phyloP scores from a whole-genome alignment of 2,113 vertebrate genomes.

The Tragelaphus buxtoni region DNA sequence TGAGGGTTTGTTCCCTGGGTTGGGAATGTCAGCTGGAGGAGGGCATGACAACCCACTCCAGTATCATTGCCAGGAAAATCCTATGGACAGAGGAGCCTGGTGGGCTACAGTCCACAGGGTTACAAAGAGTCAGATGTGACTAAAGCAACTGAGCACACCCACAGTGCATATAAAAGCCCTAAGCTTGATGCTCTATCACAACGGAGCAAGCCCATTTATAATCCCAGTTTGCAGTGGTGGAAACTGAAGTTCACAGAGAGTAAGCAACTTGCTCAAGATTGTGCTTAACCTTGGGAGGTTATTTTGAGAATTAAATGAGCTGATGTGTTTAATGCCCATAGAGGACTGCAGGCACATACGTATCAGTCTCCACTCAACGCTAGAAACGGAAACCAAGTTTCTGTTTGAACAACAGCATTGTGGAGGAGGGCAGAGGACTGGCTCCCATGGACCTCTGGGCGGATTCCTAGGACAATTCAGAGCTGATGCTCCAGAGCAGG shows the following conservation, averaged over 20 bases:
- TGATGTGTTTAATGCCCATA: neutral
- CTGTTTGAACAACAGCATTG: neutral
- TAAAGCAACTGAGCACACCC: neutral
- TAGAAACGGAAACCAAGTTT: neutral
- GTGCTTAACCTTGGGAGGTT: neutral
- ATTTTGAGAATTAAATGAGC: neutral
- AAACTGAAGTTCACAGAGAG: neutral
- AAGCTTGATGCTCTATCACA: neutral
- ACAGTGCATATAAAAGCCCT: neutral
- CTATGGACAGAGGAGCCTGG: neutral
- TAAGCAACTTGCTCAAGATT: neutral
- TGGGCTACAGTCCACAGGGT: neutral
- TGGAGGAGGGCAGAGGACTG: neutral
- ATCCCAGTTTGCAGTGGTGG: neutral
- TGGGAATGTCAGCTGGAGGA: neutral
- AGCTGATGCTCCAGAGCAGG: neutral
- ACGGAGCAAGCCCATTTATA: neutral
- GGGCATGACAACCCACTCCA: neutral
- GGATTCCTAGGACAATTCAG: neutral
- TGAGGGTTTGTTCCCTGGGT: neutral
- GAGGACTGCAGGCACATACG: neutral
- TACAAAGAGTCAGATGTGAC: neutral
- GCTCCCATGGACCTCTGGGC: neutral
- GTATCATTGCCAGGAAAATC: neutral
- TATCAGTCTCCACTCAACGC: neutral